Evolutionary conservation across 2,888 invertebrate genomes (phyloP).

Genomic region (Hetaerina titia): DNA sequence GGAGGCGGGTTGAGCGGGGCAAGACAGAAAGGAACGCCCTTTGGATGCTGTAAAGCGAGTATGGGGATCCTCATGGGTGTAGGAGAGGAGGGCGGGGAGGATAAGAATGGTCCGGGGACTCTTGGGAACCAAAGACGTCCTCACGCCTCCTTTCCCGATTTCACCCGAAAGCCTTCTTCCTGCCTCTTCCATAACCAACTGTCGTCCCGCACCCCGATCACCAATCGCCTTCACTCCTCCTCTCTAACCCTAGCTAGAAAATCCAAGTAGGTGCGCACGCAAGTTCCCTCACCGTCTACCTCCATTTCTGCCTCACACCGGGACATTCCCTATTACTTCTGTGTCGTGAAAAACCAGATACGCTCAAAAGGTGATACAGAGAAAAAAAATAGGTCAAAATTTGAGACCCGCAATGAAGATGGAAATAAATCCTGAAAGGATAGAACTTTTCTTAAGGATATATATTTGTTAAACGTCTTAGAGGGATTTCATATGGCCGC

Average conservation of each 20-base stretch:
- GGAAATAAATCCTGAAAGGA: no score
- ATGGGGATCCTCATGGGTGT: not conserved
- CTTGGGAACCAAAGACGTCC: not conserved
- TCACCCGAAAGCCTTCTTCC: not conserved
- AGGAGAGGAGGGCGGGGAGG: not conserved
- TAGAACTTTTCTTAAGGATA: no score
- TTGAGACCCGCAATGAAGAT: not conserved
- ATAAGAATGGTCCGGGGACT: not conserved
- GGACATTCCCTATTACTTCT: not conserved
- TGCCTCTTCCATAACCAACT: not conserved
- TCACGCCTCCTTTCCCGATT: not conserved
- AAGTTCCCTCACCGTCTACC: no score
- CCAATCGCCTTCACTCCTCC: not conserved
- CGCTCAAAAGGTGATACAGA: not conserved
- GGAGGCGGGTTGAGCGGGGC: not conserved
- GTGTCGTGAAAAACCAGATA: not conserved
- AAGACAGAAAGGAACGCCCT: not conserved
- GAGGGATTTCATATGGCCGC: no score
- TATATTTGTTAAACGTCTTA: no score
- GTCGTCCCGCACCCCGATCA: not conserved
- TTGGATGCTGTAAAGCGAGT: no score
- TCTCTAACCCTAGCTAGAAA: not conserved
- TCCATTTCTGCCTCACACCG: not conserved
- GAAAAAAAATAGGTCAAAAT: not conserved
- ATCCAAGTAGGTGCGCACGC: no score